phyloP scores from a whole-genome alignment of 2,797 vertebrate genomes.

The Bucorvus abyssinicus region DNA sequence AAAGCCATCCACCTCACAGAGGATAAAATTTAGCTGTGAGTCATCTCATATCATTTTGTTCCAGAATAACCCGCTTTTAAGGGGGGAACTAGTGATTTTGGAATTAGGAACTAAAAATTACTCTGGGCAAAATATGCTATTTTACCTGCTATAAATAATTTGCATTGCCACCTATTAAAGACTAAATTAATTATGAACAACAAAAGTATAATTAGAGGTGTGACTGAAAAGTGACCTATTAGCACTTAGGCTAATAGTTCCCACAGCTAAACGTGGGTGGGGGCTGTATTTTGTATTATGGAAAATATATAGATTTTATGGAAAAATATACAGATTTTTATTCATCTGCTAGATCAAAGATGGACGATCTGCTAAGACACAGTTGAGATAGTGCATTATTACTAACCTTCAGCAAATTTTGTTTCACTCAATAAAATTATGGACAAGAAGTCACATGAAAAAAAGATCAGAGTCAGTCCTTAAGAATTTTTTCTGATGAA shows the following conservation, averaged over 20 bases:
- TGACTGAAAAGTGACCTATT: not conserved
- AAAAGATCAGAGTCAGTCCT: not conserved
- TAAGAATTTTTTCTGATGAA: not conserved
- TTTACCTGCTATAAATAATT: not conserved
- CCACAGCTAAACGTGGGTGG: not conserved
- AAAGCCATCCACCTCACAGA: not conserved
- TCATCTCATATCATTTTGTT: conserved; percentile 4
- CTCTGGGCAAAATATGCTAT: not conserved
- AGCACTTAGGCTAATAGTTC: not conserved
- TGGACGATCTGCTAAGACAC: not conserved
- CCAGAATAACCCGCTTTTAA: not conserved
- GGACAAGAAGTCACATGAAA: not conserved
- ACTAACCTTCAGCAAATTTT: not conserved
- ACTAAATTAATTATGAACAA: not conserved
- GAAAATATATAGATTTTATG: not conserved
- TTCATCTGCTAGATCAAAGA: not conserved
- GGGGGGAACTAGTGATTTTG: not conserved
- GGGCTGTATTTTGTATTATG: not conserved
- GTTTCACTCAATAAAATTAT: not conserved
- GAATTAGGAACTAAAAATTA: not conserved
- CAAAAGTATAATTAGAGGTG: not conserved
- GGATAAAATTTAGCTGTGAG: conserved; percentile 31
- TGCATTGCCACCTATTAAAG: not conserved
- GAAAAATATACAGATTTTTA: not conserved
- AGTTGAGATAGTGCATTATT: not conserved